phyloP scores from a whole-genome alignment of 1,140 invertebrate species.

The Cherax destructor region DNA sequence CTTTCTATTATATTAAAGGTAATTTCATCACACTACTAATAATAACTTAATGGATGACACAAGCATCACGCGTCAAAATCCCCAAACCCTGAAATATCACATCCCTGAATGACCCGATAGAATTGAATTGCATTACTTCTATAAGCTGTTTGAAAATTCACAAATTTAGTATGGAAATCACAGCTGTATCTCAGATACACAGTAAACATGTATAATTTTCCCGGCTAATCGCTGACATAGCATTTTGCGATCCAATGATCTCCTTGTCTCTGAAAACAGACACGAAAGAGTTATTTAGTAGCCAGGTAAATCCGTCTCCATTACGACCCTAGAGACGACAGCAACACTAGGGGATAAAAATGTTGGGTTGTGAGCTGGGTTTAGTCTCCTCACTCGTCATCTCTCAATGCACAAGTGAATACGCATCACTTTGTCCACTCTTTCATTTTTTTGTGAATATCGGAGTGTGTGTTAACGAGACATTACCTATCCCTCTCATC shows the following conservation, averaged over 20 bases:
- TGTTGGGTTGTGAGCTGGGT: neutral
- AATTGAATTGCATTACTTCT: neutral
- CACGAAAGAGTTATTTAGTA: neutral
- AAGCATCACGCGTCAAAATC: too few species aligned
- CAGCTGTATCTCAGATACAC: neutral
- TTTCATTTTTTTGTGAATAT: neutral
- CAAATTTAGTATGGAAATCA: neutral
- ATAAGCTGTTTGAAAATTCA: neutral
- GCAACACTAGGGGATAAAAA: neutral
- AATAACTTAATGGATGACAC: too few species aligned
- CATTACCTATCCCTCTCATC: too few species aligned
- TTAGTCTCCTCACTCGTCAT: neutral
- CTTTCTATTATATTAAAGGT: too few species aligned
- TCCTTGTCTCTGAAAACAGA: neutral
- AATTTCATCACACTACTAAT: too few species aligned
- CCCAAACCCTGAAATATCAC: too few species aligned
- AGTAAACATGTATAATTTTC: conserved; percentile 1
- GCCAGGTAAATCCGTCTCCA: neutral
- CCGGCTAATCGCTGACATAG: neutral
- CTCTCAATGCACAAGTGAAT: neutral
- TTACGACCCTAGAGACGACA: neutral
- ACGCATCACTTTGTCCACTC: too few species aligned
- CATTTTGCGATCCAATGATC: neutral
- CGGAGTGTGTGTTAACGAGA: too few species aligned
- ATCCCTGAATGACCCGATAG: too few species aligned